These are phyloP conservation scores for Sardina pilchardus DNA, from an alignment of 2,113 vertebrate genomes.

Conservation along the genomic window DNA sequence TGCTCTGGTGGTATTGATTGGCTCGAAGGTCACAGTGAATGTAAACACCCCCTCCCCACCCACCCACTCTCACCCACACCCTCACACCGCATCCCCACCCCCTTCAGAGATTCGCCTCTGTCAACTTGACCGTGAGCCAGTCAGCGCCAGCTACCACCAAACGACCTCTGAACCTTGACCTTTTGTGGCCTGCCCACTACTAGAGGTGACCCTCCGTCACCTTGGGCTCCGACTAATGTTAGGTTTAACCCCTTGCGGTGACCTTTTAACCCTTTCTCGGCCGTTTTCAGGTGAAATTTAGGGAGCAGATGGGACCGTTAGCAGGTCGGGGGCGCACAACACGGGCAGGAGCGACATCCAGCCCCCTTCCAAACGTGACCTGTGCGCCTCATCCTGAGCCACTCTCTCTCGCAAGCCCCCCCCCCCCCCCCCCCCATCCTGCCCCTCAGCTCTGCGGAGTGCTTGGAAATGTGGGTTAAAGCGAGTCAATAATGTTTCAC, in stretches of 20 bases:
- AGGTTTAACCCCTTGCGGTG: slow-evolving; percentile 40
- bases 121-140: slow-evolving; percentile 85
- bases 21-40: slow-evolving; percentile 81
- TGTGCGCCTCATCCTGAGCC: not conserved
- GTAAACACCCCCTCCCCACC: slow-evolving; percentile 70
- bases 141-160: slow-evolving; percentile 60
- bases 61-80: no score
- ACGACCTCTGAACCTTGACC: slow-evolving; percentile 72
- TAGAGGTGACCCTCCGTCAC: slow-evolving; percentile 29
- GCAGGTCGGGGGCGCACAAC: not conserved
- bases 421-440: slow-evolving; percentile 35
- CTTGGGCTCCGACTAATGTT: slow-evolving; percentile 38
- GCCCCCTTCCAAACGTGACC: slow-evolving; percentile 71
- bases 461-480: slow-evolving; percentile 80
- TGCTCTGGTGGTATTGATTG: slow-evolving; percentile 83
- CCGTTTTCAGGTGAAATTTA: slow-evolving; percentile 39
- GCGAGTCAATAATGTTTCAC: slow-evolving; percentile 86
- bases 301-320: slow-evolving; percentile 3
- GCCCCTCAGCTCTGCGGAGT: slow-evolving; percentile 22
- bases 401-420: not conserved
- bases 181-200: slow-evolving; percentile 49
- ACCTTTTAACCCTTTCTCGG: slow-evolving; percentile 35
- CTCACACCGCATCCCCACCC: slow-evolving; percentile 64
- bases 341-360: slow-evolving; percentile 56
- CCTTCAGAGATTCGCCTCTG: slow-evolving; percentile 73